phyloP scores from a whole-genome alignment of 2,113 vertebrate genomes.

The Stigmatopora argus region DNA sequence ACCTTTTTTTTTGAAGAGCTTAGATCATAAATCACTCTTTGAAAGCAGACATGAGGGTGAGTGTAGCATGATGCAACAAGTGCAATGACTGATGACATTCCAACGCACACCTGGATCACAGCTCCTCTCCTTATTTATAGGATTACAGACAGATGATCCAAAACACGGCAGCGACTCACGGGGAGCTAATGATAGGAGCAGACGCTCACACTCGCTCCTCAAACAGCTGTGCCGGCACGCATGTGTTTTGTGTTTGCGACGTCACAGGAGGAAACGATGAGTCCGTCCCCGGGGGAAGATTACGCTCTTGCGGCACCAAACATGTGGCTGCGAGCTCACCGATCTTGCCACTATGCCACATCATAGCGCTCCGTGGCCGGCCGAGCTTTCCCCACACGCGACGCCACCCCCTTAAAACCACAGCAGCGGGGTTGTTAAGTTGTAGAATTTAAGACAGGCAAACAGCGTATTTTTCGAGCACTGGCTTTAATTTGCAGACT shows the following conservation, averaged over 20 bases:
- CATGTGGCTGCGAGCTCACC: conserved; percentile 35
- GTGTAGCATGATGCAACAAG: conserved; percentile 46
- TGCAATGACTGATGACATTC: conserved; percentile 56
- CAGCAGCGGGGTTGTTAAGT: conserved; percentile 8
- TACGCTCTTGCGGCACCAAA: conserved; percentile 17
- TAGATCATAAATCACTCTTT: conserved; percentile 27
- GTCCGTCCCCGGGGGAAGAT: conserved; percentile 10
- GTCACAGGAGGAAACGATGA: conserved; percentile 34
- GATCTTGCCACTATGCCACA: conserved; percentile 53
- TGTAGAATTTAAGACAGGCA: conserved; percentile 20
- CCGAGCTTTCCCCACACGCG: conserved; percentile 48
- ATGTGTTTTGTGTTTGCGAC: conserved; percentile 36
- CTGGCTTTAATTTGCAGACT: not conserved
- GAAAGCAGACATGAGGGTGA: conserved; percentile 39
- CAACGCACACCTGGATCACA: conserved; percentile 47
- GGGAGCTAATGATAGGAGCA: conserved; percentile 39
- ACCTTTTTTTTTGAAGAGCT: conserved; percentile 17
- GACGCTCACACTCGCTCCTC: conserved; percentile 1
- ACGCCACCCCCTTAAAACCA: conserved; percentile 48
- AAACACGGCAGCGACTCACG: conserved; percentile 20
- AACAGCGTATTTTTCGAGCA: not conserved
- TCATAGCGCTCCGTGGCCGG: conserved; percentile 47
- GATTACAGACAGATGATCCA: conserved; percentile 25
- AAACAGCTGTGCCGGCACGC: conserved; percentile 40
- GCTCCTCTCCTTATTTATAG: conserved; percentile 27